Evolutionary conservation across 2,113 vertebrate genomes (phyloP).

Genomic region (Microcebus lehilahytsara): DNA sequence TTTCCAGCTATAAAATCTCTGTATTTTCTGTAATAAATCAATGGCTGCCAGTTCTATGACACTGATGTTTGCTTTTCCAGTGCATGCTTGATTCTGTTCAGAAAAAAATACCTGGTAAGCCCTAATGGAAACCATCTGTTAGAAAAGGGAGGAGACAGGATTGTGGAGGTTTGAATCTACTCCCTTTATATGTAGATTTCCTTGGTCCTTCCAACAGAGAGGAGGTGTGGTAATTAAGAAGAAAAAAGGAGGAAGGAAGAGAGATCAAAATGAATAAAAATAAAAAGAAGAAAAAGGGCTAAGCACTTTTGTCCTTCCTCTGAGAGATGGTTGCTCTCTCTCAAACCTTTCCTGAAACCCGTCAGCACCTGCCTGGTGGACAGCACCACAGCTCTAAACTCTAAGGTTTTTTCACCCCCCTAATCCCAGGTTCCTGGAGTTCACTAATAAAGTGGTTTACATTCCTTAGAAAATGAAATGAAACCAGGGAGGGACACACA

Average conservation of each 20-base stretch:
- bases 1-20: neutral
- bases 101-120: neutral
- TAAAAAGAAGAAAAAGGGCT: neutral
- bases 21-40: conserved; percentile 38
- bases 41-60: neutral
- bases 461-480: neutral
- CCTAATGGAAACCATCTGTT: neutral
- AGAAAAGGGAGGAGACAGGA: neutral
- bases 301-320: neutral
- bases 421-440: neutral
- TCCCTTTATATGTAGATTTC: neutral
- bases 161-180: neutral
- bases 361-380: conserved; percentile 55
- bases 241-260: neutral
- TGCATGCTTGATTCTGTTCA: conserved; percentile 2
- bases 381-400: conserved; percentile 18
- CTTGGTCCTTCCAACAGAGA: neutral
- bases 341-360: neutral
- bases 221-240: neutral
- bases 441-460: neutral
- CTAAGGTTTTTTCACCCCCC: neutral
- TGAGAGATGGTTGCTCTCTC: neutral
- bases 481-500: neutral
- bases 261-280: neutral
- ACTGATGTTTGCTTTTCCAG: conserved; percentile 18